Conservation (phyloP, 2,888 invertebrate genomes). For the Chloromyia formosa region DNA sequence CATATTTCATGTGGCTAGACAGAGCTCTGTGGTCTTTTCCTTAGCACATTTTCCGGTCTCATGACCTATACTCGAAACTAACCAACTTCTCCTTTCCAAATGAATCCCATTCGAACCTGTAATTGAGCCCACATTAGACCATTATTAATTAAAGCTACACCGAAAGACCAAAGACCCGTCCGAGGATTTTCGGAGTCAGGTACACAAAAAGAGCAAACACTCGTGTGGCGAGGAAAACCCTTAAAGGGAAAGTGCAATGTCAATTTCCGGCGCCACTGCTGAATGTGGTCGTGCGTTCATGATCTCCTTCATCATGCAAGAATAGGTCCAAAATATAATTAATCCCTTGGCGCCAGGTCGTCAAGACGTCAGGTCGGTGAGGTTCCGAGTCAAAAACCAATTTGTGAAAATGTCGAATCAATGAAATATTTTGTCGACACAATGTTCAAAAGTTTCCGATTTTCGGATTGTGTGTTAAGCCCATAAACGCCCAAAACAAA, state of each 20-base stretch:
- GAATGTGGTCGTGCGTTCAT: neutral
- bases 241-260: slow-evolving; percentile 48
- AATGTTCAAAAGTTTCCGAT: slow-evolving; percentile 23
- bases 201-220: slow-evolving; percentile 37
- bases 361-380: neutral
- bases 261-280: slow-evolving; percentile 50
- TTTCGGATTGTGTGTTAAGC: slow-evolving; percentile 6
- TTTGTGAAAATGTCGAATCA: slow-evolving; percentile 20
- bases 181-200: slow-evolving; percentile 34
- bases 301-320: slow-evolving; percentile 2
- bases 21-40: neutral
- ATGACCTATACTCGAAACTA: no score
- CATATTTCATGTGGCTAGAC: slow-evolving; percentile 27
- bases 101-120: slow-evolving; percentile 24
- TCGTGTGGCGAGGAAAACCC: slow-evolving; percentile 28
- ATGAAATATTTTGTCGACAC: slow-evolving; percentile 1
- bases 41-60: no score
- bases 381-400: slow-evolving; percentile 34
- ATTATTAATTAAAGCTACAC: slow-evolving; percentile 44
- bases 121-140: slow-evolving; percentile 45
- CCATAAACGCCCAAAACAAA: slow-evolving; percentile 35
- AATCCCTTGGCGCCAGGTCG: slow-evolving; percentile 45
- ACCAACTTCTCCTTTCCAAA: neutral
- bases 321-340: slow-evolving; percentile 25
- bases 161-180: neutral